phyloP scores from a whole-genome alignment of 2,113 vertebrate species.

The Proteles cristata region DNA sequence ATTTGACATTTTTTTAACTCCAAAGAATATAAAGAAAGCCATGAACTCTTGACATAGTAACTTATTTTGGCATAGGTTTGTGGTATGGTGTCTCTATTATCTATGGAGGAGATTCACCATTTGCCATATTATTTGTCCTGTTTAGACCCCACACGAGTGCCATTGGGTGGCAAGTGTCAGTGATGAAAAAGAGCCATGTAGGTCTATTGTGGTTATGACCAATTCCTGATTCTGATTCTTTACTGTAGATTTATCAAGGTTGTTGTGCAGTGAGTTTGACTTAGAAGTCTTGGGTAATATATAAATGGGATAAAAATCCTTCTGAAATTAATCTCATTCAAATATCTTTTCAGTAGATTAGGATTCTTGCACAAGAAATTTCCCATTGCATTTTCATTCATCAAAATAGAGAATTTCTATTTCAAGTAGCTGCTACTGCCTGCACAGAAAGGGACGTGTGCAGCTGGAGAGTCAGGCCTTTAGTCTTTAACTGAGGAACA shows the following conservation, averaged over 20 bases:
- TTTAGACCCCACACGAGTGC: not conserved
- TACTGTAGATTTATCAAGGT: slow-evolving; percentile 30
- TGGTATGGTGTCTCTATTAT: not conserved
- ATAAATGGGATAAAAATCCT: slow-evolving; percentile 49
- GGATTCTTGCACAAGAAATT: slow-evolving; percentile 59
- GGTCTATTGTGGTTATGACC: slow-evolving; percentile 13
- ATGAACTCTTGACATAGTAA: not conserved
- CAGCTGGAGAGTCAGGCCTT: slow-evolving; percentile 53
- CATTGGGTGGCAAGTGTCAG: not conserved
- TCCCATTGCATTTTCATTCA: slow-evolving; percentile 49
- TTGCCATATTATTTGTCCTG: slow-evolving; percentile 23
- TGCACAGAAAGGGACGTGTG: slow-evolving; percentile 41
- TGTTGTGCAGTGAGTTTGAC: not conserved
- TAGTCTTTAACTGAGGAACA: slow-evolving; percentile 68
- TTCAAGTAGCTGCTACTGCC: slow-evolving; percentile 56
- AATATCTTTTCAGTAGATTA: slow-evolving; percentile 44
- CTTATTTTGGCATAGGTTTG: slow-evolving; percentile 3
- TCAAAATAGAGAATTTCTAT: slow-evolving; percentile 70
- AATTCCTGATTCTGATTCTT: slow-evolving; percentile 46
- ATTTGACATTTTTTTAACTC: slow-evolving; percentile 33
- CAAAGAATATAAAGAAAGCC: slow-evolving; percentile 37
- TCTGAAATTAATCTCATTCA: slow-evolving; percentile 53
- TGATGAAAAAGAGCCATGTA: not conserved
- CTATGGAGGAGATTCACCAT: not conserved
- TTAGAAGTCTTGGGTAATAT: slow-evolving; percentile 45